Evolutionary conservation across 2,888 invertebrate genomes (phyloP), one percentile per base, ranked within the genome.

Genomic region (Andrena fulva): DNA sequence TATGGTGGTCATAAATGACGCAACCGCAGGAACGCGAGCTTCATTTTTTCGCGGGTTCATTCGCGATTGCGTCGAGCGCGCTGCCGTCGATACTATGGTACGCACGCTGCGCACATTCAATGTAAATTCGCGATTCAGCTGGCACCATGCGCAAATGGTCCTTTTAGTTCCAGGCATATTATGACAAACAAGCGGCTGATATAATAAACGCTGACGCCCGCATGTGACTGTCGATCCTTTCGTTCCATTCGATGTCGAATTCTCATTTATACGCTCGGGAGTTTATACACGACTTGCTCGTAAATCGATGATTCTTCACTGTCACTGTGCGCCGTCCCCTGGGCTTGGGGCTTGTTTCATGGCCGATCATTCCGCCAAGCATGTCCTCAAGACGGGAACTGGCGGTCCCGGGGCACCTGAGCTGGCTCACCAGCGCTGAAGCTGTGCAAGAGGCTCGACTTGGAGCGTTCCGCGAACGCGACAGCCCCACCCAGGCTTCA

Each of bases 161-260:
- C 29, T n/a, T 50, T 50, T 50, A 27, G n/a, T 35, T 56, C 35
- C 4, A 16, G 24, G n/a, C 24, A 16, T 50, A 54, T 76, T 50
- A 50, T 64, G 81, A 73, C 81, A 82, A 82, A 82, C 42, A 66
- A 67, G 60, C 33, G 66, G 8, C n/a, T 12, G 63, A 72, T 71
- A 12, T 52, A 42, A 52, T 80, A 59, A 70, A 71, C 6, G 52
- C 24, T 20, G 66, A 77, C 24, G 70, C 12, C 62, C 50, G 12
- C 10, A 6, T 5, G 42, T 16, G 42, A 42, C 56, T 1, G 27
- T 0, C n/a, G 42, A 2, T 12, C 20, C 20, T 27, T 10, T 24
- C 20, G 0, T n/a, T 29, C 33, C 42, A 31, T 24, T 54, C 52
- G 16, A 42, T 6, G 16, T 12, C 5, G 1, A 24, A 59, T 64